Percentiles rank a stretch among this genome's conserved stretches.
Conservation (phyloP, 1,140 invertebrate species). For the Telenomus remus region DNA sequence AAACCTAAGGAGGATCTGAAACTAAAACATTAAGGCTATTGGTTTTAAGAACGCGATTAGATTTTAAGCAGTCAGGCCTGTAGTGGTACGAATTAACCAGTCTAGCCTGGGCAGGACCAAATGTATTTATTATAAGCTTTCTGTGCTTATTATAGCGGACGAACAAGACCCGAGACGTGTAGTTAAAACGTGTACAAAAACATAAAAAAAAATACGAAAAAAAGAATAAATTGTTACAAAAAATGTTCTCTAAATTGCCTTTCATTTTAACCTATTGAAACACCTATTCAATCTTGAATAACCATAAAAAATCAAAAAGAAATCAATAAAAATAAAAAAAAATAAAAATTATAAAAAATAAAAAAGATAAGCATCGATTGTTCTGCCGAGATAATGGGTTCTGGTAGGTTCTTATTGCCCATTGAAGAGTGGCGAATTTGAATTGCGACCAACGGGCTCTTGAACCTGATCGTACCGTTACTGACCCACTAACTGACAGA, state of each 20-base stretch:
- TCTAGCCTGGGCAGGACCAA: constrained; percentile 60
- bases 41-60: constrained; percentile 32
- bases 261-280: constrained; percentile 4
- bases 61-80: constrained; percentile 58
- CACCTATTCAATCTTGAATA: too few species aligned
- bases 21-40: constrained; percentile 25
- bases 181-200: constrained; percentile 60
- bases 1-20: constrained; percentile 26
- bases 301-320: too few species aligned
- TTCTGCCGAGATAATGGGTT: constrained; percentile 18
- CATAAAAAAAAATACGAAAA: constrained; percentile 60
- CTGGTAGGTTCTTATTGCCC: constrained; percentile 34
- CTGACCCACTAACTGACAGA: constrained; percentile 73
- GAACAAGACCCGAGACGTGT: constrained; percentile 25
- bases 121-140: constrained; percentile 57
- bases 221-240: constrained; percentile 70
- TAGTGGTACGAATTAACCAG: constrained; percentile 63
- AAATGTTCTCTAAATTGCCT: constrained; percentile 52
- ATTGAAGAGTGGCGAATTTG: constrained; percentile 60
- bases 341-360: too few species aligned
- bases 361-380: too few species aligned
- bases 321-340: too few species aligned
- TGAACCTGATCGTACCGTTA: constrained; percentile 73
- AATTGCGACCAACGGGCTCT: constrained; percentile 65
- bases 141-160: constrained; percentile 8